Conservation (phyloP, 1,140 invertebrate genomes). For the Diachasmimorpha longicaudata region DNA sequence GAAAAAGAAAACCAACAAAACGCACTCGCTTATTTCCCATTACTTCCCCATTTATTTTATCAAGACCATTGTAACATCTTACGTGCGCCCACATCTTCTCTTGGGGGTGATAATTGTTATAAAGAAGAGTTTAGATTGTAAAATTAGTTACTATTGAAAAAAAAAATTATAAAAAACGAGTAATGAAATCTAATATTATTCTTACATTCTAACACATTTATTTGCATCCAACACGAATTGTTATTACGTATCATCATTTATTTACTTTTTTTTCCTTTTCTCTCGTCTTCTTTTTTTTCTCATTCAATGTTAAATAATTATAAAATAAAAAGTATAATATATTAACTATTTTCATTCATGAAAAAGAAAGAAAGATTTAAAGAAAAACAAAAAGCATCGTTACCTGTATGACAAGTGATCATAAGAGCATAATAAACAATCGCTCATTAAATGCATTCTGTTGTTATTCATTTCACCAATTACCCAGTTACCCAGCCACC, state of each 20-base stretch:
- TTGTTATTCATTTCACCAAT: slow-evolving; percentile 64
- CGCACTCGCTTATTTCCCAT: slow-evolving; percentile 8
- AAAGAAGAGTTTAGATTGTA: slow-evolving; percentile 38
- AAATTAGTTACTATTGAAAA: slow-evolving; percentile 33
- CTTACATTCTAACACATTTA: slow-evolving; percentile 59
- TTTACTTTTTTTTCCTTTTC: slow-evolving; percentile 54
- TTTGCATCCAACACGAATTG: slow-evolving; percentile 61
- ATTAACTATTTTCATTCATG: slow-evolving; percentile 66
- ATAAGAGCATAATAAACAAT: slow-evolving; percentile 66
- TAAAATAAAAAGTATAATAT: slow-evolving; percentile 60
- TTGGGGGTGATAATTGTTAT: slow-evolving; percentile 1
- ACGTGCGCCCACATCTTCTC: not conserved
- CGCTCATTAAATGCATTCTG: slow-evolving; percentile 66
- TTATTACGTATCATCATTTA: slow-evolving; percentile 62
- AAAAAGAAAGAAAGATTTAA: slow-evolving; percentile 28
- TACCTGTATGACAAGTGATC: slow-evolving; percentile 66
- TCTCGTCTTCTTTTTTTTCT: slow-evolving; percentile 54
- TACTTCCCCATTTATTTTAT: slow-evolving; percentile 7
- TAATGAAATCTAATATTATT: slow-evolving; percentile 45
- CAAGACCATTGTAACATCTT: not conserved
- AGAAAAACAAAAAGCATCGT: slow-evolving; percentile 53
- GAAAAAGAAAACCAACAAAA: not conserved
- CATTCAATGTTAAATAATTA: slow-evolving; percentile 63
- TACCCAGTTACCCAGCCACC: slow-evolving; percentile 48
- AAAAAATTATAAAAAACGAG: slow-evolving; percentile 26